Base-by-base conservation (phyloP, 2,797 vertebrate species). In the Holocentrus rufus region DNA sequence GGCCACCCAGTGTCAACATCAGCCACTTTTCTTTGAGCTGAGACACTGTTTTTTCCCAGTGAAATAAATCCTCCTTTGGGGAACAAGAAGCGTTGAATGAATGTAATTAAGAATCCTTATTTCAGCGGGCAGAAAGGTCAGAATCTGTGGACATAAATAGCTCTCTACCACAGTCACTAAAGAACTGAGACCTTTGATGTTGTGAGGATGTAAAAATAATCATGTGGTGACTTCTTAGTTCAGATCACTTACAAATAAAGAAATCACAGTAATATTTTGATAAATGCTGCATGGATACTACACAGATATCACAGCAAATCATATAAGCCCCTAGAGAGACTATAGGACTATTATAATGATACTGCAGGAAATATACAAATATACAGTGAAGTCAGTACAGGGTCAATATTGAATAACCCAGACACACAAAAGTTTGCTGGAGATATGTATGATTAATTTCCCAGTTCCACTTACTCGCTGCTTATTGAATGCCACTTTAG, bases 1-100 rank as follows among this genome's bases (percentile, higher is more conserved):
- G 81, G 76, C 79, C 82, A 79, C 82, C 62, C 70, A 59, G 71
- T 78, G 61, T 65, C 65, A 31, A 7, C 73, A 75, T 80, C 55
- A 72, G 54, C 77, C 68, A 10, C 47, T 49, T 61, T 42, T 52
- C 15, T 11, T 27, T 71, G 4, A 62, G 1, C 20, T 3, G 34
- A 18, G 76, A 76, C 30, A 31, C 30, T 44, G 25, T 49, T 13
- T 63, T 39, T n/a, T 65, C 55, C 72, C 34, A 9, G 14, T 30
- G 63, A 80, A 69, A 62, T 66, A 34, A 66, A 52, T 75, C 4
- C 71, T 82, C 72, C 77, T 39, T 4, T 0, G 0, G 71, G 46
- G 69, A 69, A 53, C 39, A 52, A 58, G 18, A 68, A 14, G 57
- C 74, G 27, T 65, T 14, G 22, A 76, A 74, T 74, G 55, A 61